These are phyloP conservation scores for Myotis findleyi DNA, from an alignment of 2,797 vertebrate genomes.

Conservation along the genomic window DNA sequence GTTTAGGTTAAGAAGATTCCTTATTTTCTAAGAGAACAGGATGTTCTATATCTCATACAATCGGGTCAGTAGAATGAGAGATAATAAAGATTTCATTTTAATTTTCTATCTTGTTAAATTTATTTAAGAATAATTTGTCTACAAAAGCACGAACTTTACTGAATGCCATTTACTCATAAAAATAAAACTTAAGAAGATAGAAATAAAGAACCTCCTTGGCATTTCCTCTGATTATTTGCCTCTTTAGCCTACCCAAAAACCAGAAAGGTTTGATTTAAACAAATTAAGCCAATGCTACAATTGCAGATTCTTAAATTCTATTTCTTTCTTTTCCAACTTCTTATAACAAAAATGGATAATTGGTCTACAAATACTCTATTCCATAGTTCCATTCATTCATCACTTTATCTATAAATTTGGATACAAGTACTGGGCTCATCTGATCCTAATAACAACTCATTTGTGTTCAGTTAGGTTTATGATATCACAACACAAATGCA, in stretches of 20 bases:
- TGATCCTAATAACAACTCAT: slow-evolving; percentile 22
- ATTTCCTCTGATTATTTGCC: slow-evolving; percentile 58
- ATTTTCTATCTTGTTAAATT: slow-evolving; percentile 43
- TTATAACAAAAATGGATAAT: slow-evolving; percentile 28
- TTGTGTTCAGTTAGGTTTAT: slow-evolving; percentile 46
- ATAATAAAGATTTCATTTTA: slow-evolving; percentile 2
- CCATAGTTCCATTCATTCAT: background rate
- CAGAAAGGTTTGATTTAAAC: slow-evolving; percentile 42
- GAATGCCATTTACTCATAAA: slow-evolving; percentile 18
- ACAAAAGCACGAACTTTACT: slow-evolving; percentile 51
- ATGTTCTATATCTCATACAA: background rate
- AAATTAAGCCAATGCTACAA: slow-evolving; percentile 48
- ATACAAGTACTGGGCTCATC: slow-evolving; percentile 39
- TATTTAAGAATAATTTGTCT: slow-evolving; percentile 46
- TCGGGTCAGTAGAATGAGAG: background rate
- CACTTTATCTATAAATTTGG: slow-evolving; percentile 32
- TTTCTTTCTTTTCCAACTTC: slow-evolving; percentile 22
- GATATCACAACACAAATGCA: background rate
- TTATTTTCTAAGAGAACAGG: slow-evolving; percentile 56
- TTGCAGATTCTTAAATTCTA: background rate
- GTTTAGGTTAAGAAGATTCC: slow-evolving; percentile 37
- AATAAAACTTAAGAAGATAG: slow-evolving; percentile 19
- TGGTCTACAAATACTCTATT: slow-evolving; percentile 32
- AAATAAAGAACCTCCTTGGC: background rate
- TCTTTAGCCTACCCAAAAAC: slow-evolving; percentile 25